phyloP scores from a whole-genome alignment of 2,113 vertebrate genomes.

The Panthera tigris region DNA sequence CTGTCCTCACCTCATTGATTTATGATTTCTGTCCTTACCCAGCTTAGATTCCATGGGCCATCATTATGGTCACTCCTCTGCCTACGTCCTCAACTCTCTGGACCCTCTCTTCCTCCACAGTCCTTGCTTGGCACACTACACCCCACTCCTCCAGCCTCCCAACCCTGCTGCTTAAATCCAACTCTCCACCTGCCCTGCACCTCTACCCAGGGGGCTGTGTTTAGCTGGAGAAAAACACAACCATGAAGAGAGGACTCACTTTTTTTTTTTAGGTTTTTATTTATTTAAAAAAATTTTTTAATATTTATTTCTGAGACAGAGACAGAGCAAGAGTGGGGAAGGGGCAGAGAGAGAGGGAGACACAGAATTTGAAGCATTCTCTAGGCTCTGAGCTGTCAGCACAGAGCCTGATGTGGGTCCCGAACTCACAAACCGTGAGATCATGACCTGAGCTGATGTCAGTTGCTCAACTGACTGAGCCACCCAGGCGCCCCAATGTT shows the following conservation, averaged over 20 bases:
- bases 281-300: too few species aligned
- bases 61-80: not conserved
- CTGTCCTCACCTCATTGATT: not conserved
- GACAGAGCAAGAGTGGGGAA: too few species aligned
- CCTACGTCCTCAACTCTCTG: not conserved
- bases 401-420: too few species aligned
- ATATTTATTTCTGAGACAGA: too few species aligned
- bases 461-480: too few species aligned
- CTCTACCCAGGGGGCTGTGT: not conserved
- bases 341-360: too few species aligned
- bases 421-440: too few species aligned
- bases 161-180: not conserved
- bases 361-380: too few species aligned
- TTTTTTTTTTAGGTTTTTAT: too few species aligned
- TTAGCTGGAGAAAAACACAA: not conserved
- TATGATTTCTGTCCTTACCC: not conserved
- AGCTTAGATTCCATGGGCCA: not conserved
- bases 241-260: not conserved
- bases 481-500: too few species aligned
- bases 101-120: not conserved
- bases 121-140: not conserved
- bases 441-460: too few species aligned
- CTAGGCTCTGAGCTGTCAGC: too few species aligned
- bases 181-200: not conserved
- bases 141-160: not conserved